Percentiles rank a stretch among this genome's conserved stretches.
These are phyloP conservation scores for Clarias platycephalus DNA, from an alignment of 2,797 vertebrate genomes.

Conservation along the genomic window DNA sequence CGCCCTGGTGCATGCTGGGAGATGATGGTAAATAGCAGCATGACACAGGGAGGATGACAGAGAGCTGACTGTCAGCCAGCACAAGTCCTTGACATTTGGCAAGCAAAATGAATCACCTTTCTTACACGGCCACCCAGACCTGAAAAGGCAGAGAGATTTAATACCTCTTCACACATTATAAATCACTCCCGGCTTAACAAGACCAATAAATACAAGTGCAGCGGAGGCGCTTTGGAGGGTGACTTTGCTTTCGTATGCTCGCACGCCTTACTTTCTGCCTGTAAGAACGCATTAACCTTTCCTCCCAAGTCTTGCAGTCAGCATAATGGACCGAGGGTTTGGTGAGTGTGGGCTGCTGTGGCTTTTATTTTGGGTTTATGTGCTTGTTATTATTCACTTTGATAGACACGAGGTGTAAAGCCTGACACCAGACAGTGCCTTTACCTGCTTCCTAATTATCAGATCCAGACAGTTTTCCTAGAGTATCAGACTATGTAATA, in stretches of 20 bases:
- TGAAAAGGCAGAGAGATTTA: constrained; percentile 54
- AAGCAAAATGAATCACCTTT: constrained; percentile 53
- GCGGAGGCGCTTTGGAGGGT: constrained; percentile 31
- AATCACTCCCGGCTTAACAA: constrained; percentile 55
- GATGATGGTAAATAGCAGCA: constrained; percentile 40
- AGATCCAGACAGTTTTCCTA: neutral
- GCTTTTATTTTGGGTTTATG: constrained; percentile 17
- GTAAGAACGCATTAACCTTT: constrained; percentile 52
- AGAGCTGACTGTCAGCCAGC: constrained; percentile 45
- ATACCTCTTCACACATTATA: constrained; percentile 55
- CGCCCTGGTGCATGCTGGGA: constrained; percentile 30
- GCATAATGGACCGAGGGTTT: constrained; percentile 30
- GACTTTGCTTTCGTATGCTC: constrained; percentile 37
- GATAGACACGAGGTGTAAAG: constrained; percentile 35
- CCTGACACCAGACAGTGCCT: neutral
- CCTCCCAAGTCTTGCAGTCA: constrained; percentile 29
- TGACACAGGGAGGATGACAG: constrained; percentile 37
- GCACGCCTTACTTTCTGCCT: constrained; percentile 22
- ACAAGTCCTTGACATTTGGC: constrained; percentile 52
- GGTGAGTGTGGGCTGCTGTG: constrained; percentile 9
- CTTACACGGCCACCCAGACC: constrained; percentile 38
- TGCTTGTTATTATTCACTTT: constrained; percentile 33
- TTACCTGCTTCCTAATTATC: neutral
- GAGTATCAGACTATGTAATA: neutral
- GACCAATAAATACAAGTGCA: constrained; percentile 52